phyloP scores from a whole-genome alignment of 2,888 invertebrate species.

The Sinotaia quadrata region DNA sequence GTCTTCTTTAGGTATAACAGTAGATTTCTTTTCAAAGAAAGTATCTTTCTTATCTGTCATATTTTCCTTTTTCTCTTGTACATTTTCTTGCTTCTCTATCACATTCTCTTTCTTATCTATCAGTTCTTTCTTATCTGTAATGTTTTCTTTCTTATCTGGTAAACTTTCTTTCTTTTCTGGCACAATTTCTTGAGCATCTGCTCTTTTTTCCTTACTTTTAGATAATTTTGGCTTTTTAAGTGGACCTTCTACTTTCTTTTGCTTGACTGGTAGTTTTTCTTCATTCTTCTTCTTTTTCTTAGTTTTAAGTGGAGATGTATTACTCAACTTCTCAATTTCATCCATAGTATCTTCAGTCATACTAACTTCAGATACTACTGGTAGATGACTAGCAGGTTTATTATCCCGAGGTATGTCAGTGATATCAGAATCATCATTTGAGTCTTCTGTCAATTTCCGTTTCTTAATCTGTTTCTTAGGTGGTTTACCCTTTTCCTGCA shows the following conservation, averaged over 20 bases:
- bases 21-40: no score
- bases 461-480: conserved; percentile 37
- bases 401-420: conserved; percentile 16
- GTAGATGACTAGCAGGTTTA: conserved; percentile 8
- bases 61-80: conserved; percentile 2
- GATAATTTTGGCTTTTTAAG: conserved; percentile 29
- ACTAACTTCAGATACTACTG: conserved; percentile 20
- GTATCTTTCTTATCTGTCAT: no score
- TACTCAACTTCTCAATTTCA: conserved; percentile 38
- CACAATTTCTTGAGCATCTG: not conserved
- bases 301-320: conserved; percentile 38
- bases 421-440: conserved; percentile 32
- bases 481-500: conserved; percentile 27
- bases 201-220: conserved; percentile 17
- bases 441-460: conserved; percentile 38
- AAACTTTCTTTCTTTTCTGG: conserved; percentile 22
- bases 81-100: conserved; percentile 3
- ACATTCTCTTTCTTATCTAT: not conserved
- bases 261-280: conserved; percentile 23
- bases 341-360: conserved; percentile 41
- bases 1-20: no score
- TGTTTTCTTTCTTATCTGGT: not conserved
- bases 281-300: conserved; percentile 43
- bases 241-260: conserved; percentile 28
- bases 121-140: conserved; percentile 7